These are phyloP conservation scores for Drosophila parvula DNA, from an alignment of 1,140 invertebrate genomes.

Conservation along the genomic window DNA sequence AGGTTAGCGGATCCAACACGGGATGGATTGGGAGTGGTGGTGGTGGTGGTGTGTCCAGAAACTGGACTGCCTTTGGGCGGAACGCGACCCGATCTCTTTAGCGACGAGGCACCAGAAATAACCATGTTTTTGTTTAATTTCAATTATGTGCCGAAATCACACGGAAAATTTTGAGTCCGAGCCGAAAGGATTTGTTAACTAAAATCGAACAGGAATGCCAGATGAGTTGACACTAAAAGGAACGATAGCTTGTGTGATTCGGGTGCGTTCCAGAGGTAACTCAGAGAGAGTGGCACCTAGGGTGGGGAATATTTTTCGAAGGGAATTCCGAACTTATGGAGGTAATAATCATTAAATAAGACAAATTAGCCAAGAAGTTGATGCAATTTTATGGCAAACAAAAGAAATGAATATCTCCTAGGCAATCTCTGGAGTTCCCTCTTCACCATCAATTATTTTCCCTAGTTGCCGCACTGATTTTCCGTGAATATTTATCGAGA, in stretches of 20 bases:
- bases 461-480: not conserved
- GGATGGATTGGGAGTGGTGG: not conserved
- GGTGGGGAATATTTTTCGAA: not conserved
- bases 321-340: not conserved
- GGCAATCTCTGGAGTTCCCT: not conserved
- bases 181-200: constrained; percentile 17
- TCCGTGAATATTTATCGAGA: not conserved
- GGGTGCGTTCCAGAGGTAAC: not conserved
- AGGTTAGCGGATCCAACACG: not conserved
- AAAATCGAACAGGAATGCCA: constrained; percentile 12
- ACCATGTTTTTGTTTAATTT: constrained; percentile 51
- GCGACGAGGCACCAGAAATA: constrained; percentile 11
- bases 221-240: constrained; percentile 36
- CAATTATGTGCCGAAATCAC: constrained; percentile 1
- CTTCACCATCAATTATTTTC: not conserved
- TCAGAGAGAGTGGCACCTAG: not conserved
- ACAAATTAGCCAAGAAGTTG: no score
- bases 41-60: not conserved
- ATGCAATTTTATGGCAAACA: no score
- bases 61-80: not conserved
- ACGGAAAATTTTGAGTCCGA: constrained; percentile 25
- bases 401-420: not conserved
- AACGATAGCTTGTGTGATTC: not conserved
- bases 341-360: no score
- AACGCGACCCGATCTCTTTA: constrained; percentile 15